Conservation (phyloP, 1,140 invertebrate species). For the Protaetia brevitarsis region DNA sequence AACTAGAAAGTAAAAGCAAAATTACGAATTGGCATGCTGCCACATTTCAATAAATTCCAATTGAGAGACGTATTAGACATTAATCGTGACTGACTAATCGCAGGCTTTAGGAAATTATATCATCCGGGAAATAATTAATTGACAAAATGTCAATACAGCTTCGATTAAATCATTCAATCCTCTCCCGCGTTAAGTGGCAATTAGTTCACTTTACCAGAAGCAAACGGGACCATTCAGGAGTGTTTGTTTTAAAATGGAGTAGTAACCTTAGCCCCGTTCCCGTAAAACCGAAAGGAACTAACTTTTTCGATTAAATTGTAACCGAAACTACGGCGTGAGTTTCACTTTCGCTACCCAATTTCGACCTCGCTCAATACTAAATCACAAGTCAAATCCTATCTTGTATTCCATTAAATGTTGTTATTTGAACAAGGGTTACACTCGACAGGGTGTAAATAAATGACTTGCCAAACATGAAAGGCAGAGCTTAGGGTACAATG, state of each 20-base stretch:
- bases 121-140: background rate
- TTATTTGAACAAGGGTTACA: constrained; percentile 35
- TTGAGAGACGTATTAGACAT: no score
- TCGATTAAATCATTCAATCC: background rate
- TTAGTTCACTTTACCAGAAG: background rate
- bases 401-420: constrained; percentile 38
- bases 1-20: no score
- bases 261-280: background rate
- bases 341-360: constrained; percentile 2
- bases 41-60: no score
- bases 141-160: background rate
- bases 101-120: background rate
- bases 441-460: constrained; percentile 35
- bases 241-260: constrained; percentile 12
- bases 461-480: constrained; percentile 28
- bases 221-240: background rate
- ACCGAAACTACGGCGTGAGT: constrained; percentile 3
- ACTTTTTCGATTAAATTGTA: constrained; percentile 18
- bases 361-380: constrained; percentile 22
- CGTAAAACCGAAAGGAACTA: background rate
- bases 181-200: background rate
- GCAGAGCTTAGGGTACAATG: background rate
- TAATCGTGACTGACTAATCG: no score
- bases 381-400: constrained; percentile 32
- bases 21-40: no score